A percentile compares a stretch with the other conserved stretches of the same genome.
Conservation (phyloP, 2,888 invertebrate species). For the Stegana nigrithorax region DNA sequence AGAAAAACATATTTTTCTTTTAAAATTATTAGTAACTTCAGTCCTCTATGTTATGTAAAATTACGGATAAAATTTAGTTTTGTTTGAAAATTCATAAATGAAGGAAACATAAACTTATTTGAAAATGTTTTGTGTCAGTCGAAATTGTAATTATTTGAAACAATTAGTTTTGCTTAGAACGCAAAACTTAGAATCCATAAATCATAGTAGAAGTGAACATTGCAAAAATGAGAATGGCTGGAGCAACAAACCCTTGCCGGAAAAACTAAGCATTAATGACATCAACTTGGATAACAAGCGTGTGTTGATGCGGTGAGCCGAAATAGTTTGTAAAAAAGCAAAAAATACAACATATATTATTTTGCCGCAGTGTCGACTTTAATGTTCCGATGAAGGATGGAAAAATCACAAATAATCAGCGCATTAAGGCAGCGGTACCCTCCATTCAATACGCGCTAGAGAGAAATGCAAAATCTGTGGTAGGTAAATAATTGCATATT, state of each 20-base stretch:
- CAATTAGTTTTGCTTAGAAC: no score
- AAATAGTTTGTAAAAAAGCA: not conserved
- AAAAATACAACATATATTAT: not conserved
- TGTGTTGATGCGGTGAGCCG: slow-evolving; percentile 89
- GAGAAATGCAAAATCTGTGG: slow-evolving; percentile 90
- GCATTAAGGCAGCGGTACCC: slow-evolving; percentile 94
- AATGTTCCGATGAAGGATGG: slow-evolving; percentile 98
- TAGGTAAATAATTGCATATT: slow-evolving; percentile 16
- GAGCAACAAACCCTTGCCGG: slow-evolving; percentile 59
- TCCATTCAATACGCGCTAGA: slow-evolving; percentile 92
- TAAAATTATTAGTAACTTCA: no score
- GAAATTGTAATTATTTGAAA: no score
- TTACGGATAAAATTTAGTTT: no score
- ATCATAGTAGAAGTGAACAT: no score
- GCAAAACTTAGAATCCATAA: no score
- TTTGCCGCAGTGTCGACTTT: slow-evolving; percentile 93
- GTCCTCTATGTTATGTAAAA: no score
- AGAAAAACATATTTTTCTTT: no score
- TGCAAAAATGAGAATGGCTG: no score
- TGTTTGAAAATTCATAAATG: no score
- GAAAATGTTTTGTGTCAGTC: no score
- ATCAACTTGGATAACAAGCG: slow-evolving; percentile 88
- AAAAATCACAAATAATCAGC: slow-evolving; percentile 95
- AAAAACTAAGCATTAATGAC: slow-evolving; percentile 90
- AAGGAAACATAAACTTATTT: no score